Evolutionary conservation across 2,797 vertebrate species (phyloP), one percentile per base, ranked within the genome.

Genomic region (Notamacropus eugenii): DNA sequence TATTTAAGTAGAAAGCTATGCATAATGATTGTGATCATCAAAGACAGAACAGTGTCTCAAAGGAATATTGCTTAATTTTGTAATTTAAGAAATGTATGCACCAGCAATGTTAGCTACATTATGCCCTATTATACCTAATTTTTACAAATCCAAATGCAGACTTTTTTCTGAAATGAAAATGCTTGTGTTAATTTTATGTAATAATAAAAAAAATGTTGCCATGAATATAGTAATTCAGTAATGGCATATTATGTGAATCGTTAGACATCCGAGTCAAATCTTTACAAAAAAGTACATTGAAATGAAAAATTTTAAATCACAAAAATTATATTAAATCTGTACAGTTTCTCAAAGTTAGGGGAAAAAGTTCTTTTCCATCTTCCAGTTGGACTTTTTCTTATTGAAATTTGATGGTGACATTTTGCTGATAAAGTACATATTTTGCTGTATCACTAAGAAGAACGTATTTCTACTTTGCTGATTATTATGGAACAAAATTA

Each of bases 91-190:
- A 14, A 2, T 93, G 91, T 6, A 2, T 31, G 54, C 40, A 27
- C 93, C 56, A n/a, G 14, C 10, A 4, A 2, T 27, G 0, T 92
- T 55, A 52, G 87, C 56, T 34, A 14, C 1, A 2, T 54, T 91
- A 82, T 91, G 40, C 22, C 46, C 28, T 56, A 90, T 93, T 93
- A 8, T 54, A 67, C 11, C 57, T 59, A 54, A 8, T 56, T 90
- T 27, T 58, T 58, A 2, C 24, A 24, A 54, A 40, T 62, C 14
- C 31, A n/a, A 55, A 13, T 90, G 52, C 54, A 24, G 16, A 24
- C 52, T 55, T 96, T 59, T 57, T 58, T 96, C 92, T 24, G 90
- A 92, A 94, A 28, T 31, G 46, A 54, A 92, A 94, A 91, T 22
- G 58, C 1, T 31, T 54, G 4, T 1, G 58, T 90, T 31, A 55